Evolutionary conservation across 2,113 vertebrate genomes (phyloP).

Genomic region (Trematocara marginatum): DNA sequence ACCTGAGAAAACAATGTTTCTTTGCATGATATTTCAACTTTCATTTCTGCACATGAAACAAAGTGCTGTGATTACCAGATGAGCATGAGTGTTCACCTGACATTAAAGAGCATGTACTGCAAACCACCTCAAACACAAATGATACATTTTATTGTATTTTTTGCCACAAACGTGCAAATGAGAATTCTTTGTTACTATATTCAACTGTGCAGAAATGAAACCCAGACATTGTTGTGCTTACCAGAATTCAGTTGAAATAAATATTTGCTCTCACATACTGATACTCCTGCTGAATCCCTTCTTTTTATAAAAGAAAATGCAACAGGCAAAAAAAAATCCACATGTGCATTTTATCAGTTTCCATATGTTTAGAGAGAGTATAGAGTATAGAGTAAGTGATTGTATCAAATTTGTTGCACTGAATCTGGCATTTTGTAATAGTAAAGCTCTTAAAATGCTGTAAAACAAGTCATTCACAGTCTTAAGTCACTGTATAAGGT

Average conservation of each 20-base stretch:
- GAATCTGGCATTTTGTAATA: background rate
- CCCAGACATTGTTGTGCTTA: background rate
- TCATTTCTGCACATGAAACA: background rate
- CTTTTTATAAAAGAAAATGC: background rate
- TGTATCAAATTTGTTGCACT: background rate
- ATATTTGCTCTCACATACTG: background rate
- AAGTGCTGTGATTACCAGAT: background rate
- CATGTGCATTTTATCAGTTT: background rate
- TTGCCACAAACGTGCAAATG: background rate
- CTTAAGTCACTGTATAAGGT: background rate
- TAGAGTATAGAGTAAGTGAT: background rate
- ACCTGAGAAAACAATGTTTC: background rate
- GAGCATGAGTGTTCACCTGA: constrained; percentile 22
- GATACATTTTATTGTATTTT: background rate
- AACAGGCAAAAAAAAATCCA: background rate
- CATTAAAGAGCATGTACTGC: constrained; percentile 30
- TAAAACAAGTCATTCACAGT: background rate
- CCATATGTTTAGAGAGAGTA: background rate
- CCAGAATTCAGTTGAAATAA: background rate
- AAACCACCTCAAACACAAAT: background rate
- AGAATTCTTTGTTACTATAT: background rate
- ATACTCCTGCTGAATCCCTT: background rate
- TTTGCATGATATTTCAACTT: constrained; percentile 34
- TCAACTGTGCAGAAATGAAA: background rate
- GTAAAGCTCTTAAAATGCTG: background rate